Evolutionary conservation across 2,888 invertebrate genomes (phyloP), one percentile per base, ranked within the genome.

Genomic region (Aporophyla nigra): DNA sequence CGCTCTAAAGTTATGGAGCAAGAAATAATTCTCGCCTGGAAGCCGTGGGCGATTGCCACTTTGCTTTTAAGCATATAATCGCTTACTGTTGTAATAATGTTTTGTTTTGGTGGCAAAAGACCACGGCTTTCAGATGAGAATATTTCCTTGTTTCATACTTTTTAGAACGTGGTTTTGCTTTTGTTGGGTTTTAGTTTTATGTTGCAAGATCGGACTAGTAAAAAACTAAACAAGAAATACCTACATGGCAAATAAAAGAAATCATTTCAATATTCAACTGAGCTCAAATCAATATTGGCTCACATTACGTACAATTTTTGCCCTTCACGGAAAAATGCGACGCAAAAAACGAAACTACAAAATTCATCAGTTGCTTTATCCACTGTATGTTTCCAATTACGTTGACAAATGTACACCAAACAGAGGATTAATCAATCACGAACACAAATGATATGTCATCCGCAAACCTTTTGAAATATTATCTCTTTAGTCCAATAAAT

Each of bases 341-440:
- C 16, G n/a, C 16, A 51, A 63, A 62, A 33, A 70, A 14, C 14
- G n/a, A 62, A 68, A 40, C 16, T 65, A 54, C 51, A 49, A 53
- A 75, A 66, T 33, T 69, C 61, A 62, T 43, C 58, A 61, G 53
- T 82, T 53, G 24, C 21, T 71, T 73, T 71, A 70, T 65, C 19
- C 65, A 24, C 51, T 70, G 16, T 67, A 68, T 53, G 72, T 58
- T 83, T 78, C 74, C 76, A 82, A 84, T 84, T 84, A 82, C 77
- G 27, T 77, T 88, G 78, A 84, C 74, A 86, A 87, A 86, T 86
- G 77, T 72, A 65, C 71, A 65, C 62, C 59, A 69, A 83, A 75
- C 65, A 76, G 53, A 65, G 77, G 72, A 75, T 83, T 86, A 86
- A 87, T 88, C 89, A 83, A 89, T 88, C 88, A 89, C 54, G 70